These are phyloP conservation scores for Drosophila biarmipes DNA, from an alignment of 1,140 invertebrate genomes.

Conservation along the genomic window DNA sequence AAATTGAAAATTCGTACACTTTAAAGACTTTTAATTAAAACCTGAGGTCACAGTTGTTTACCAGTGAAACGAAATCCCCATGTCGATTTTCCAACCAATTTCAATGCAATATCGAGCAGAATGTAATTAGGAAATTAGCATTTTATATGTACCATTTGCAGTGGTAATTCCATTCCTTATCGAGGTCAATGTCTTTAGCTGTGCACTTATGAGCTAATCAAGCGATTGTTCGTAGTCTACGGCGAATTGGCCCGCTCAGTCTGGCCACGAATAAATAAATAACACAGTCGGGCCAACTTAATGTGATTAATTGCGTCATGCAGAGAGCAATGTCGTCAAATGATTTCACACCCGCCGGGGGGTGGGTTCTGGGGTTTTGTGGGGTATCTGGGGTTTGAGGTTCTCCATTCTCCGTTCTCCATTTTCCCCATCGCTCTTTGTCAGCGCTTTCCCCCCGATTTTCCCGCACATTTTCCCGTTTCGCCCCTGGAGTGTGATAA, in stretches of 20 bases:
- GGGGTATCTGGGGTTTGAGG: neutral
- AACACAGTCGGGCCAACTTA: conserved; percentile 46
- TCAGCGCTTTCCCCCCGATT: conserved; percentile 7
- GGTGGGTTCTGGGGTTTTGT: conserved; percentile 6
- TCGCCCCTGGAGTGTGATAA: conserved; percentile 67
- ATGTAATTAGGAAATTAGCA: conserved; percentile 26
- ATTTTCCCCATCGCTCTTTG: conserved; percentile 38
- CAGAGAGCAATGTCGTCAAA: conserved; percentile 68
- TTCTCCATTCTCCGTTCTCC: conserved; percentile 14
- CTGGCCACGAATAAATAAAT: conserved; percentile 49
- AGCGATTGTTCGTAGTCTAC: conserved; percentile 24
- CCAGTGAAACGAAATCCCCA: neutral
- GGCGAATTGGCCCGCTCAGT: conserved; percentile 29
- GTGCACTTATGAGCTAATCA: conserved; percentile 51
- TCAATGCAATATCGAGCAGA: conserved; percentile 1
- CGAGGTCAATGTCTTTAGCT: conserved; percentile 40
- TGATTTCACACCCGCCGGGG: conserved; percentile 69
- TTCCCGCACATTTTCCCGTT: neutral
- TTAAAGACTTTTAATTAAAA: no score
- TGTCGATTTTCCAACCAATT: neutral
- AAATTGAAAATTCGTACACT: no score
- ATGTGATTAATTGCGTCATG: conserved; percentile 79
- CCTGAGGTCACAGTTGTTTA: no score
- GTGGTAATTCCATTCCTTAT: conserved; percentile 15
- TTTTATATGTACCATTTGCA: conserved; percentile 20